phyloP scores from a whole-genome alignment of 2,113 vertebrate genomes.

The Actenoides lindsayi region DNA sequence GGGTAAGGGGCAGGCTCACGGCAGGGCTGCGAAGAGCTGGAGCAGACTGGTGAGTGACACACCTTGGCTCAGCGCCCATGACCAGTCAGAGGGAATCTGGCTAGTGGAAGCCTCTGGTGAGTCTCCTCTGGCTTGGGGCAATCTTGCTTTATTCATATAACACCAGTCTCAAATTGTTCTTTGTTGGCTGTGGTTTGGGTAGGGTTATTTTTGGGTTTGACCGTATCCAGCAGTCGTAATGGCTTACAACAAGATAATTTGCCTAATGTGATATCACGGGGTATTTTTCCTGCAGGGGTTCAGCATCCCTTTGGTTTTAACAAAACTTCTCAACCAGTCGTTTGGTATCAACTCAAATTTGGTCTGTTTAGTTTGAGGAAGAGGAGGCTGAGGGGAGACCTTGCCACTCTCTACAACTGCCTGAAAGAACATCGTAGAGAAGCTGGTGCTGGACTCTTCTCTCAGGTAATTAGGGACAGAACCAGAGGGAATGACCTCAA shows the following conservation, averaged over 20 bases:
- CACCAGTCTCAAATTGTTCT: background rate
- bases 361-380: too few species aligned
- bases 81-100: rapidly evolving
- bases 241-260: background rate
- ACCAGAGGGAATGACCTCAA: too few species aligned
- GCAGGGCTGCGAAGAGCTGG: background rate
- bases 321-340: too few species aligned
- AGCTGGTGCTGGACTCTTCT: too few species aligned
- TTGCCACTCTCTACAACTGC: too few species aligned
- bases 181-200: background rate
- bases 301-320: too few species aligned
- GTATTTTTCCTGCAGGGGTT: too few species aligned
- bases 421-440: too few species aligned
- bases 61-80: background rate
- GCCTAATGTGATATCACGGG: background rate
- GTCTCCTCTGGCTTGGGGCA: background rate
- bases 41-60: background rate
- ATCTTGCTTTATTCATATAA: background rate
- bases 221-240: background rate
- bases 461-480: too few species aligned
- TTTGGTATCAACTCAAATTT: too few species aligned
- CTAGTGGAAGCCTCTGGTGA: background rate
- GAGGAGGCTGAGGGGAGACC: too few species aligned
- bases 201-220: background rate
- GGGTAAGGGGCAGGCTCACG: background rate